These are phyloP conservation scores for Macrosiphum euphorbiae DNA, from an alignment of 2,888 invertebrate genomes.

Conservation along the genomic window DNA sequence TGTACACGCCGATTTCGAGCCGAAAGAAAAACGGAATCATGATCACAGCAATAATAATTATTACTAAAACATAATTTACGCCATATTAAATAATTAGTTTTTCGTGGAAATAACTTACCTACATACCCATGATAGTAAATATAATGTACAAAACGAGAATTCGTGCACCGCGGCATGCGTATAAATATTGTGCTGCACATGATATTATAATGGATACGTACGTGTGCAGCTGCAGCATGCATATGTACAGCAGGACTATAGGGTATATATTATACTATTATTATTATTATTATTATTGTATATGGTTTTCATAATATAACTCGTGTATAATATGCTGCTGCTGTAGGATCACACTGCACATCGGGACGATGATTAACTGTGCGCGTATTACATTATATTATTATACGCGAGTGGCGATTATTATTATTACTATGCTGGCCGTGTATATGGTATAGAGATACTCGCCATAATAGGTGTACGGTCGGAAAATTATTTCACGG, in stretches of 20 bases:
- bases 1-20: neutral
- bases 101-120: neutral
- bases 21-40: neutral
- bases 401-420: neutral
- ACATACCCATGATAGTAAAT: neutral
- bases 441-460: too few relatives aligned
- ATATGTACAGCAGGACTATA: neutral
- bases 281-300: neutral
- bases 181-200: neutral
- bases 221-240: neutral
- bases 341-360: neutral
- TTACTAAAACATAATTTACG: neutral
- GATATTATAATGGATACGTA: neutral
- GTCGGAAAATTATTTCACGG: conserved; percentile 21
- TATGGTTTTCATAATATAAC: neutral
- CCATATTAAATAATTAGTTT: neutral
- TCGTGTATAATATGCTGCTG: neutral
- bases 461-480: neutral
- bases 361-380: neutral
- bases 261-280: neutral
- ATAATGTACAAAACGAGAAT: neutral
- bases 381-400: neutral
- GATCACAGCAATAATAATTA: neutral
- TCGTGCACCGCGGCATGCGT: neutral
- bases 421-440: neutral